A percentile compares a stretch with the other conserved stretches of the same genome.
Conservation (phyloP, 2,113 vertebrate genomes). For the Protobothrops mucrosquamatus region DNA sequence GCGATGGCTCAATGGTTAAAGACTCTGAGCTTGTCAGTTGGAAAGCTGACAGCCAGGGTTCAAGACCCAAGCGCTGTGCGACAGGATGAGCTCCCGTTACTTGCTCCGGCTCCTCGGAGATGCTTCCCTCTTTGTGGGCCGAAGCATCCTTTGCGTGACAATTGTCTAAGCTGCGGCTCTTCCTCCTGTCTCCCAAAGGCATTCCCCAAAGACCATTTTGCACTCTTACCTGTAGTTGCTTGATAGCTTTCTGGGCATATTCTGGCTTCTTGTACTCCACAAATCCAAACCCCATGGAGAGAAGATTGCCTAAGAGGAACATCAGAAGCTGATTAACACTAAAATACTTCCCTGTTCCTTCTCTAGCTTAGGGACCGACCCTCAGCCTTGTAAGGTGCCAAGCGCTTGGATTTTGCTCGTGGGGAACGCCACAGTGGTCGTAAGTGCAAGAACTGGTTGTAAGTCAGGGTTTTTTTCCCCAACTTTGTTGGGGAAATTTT, state of each 20-base stretch:
- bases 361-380: not conserved
- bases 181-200: no score
- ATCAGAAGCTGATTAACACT: not conserved
- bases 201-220: not conserved
- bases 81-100: not conserved
- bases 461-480: not conserved
- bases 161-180: no score
- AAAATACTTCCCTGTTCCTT: not conserved
- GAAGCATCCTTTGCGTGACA: no score
- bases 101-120: not conserved
- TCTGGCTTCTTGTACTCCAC: conserved; percentile 87
- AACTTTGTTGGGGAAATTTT: no score
- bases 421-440: not conserved
- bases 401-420: not conserved
- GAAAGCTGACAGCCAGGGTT: not conserved
- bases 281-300: conserved; percentile 97
- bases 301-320: conserved; percentile 71
- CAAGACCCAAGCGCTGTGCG: not conserved
- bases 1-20: not conserved
- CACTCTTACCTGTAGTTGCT: conserved; percentile 80
- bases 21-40: not conserved
- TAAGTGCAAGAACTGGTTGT: not conserved
- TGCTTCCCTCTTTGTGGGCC: no score
- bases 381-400: not conserved
- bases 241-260: conserved; percentile 88